Evolutionary conservation across 2,888 invertebrate species (phyloP), one percentile per base, ranked within the genome.

Genomic region (Idaea aversata): DNA sequence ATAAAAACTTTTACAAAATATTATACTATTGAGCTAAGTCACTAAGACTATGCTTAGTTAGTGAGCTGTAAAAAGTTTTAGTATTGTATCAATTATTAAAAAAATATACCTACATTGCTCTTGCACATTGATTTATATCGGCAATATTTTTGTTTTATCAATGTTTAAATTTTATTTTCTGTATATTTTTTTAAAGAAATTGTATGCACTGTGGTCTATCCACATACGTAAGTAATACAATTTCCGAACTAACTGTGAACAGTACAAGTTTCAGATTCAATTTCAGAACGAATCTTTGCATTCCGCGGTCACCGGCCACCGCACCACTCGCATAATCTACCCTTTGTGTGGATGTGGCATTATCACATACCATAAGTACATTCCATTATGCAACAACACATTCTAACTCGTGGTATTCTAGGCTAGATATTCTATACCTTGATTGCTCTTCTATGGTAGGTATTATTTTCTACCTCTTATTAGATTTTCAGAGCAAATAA

Each of bases 211-310:
- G 47, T 47, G 47, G 3, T 47, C 47, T 13, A 47, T 47, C 47
- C 7, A 47, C 47, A 10, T 47, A 10, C 47, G 47, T 47, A 47
- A 47, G 36, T 38, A 15, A 72, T 75, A 75, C 75, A 70, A 77
- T 78, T 77, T 72, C 75, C 71, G 75, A 74, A 77, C 81, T 75
- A 73, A 75, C 76, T 75, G 78, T 70, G 72, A 77, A 77, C 73
- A 68, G 74, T 72, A 78, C 71, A 81, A 83, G 77, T 84, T 83
- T 66, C 15, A 66, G 65, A 68, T 68, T 66, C 63, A 65, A 68
- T 68, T 66, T 65, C 38, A 35, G 61, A 63, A 63, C 61, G 61
- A 65, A 64, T 66, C 66, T 60, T 61, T 64, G 64, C 64, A 36
- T 13, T 25, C 15, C 16, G 58, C 58, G 58, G 58, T 16, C 15